Evolutionary conservation across 2,888 invertebrate species (phyloP), one percentile per base, ranked within the genome.

Genomic region (Adelognathus sp.): DNA sequence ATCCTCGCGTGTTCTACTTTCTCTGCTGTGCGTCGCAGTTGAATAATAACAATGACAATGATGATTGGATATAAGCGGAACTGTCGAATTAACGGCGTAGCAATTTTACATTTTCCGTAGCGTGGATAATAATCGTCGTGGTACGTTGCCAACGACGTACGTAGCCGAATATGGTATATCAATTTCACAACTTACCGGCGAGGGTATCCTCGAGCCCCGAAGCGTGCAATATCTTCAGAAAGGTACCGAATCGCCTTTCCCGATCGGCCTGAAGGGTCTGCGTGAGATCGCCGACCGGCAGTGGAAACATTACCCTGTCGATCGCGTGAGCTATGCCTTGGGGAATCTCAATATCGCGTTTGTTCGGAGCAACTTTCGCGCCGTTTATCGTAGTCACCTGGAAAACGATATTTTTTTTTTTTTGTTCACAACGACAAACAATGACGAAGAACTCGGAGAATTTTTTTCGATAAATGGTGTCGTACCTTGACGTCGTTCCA

Each of bases 261-360:
- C 97, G 92, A 91, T 97, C 97, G 0, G 97, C 96, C 88, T 97
- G 96, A 64, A 97, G 92, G 0, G 97, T 97, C 91, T 97, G 97
- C 41, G 97, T 93, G 64, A 97, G 92, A 91, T 97, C 97, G 1
- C 97, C 97, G 0, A 97, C 97, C 0, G 97, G 97, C 79, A 97
- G 92, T 0, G 97, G 97, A 93, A 97, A 97, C 97, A 97, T 96
- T 2, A 97, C 97, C 24, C 96, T 92, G 91, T 97, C 97, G 0
- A 97, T 94, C 0, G 96, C 95, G 87, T 97, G 97, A 0, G 97
- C 97, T 83, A 97, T 94, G 46, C 97, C 97, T 92, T 97, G 97
- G 0, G 97, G 97, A 82, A 97, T 96, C 84, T 95, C 94, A 64
- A 97, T 95, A 90, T 97, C 96, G 88, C 95, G 95, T 89, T 96